Percentiles rank a stretch among this genome's conserved stretches.
phyloP scores from a whole-genome alignment of 2,797 vertebrate species.

The Xerus rutilus region DNA sequence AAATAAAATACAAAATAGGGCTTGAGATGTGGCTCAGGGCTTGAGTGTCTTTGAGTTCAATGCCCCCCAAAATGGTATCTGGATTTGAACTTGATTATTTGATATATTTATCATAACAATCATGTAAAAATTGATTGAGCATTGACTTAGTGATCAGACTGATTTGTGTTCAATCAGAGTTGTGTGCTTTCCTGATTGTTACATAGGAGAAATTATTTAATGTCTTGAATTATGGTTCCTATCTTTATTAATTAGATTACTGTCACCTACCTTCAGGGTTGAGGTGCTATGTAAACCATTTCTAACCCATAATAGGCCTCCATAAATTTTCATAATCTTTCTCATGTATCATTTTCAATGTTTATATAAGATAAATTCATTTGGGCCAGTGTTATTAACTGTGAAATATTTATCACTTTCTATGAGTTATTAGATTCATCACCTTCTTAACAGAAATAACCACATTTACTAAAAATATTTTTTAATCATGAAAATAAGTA shows the following conservation, averaged over 20 bases:
- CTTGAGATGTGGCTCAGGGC: too few species aligned
- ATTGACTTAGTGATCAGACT: neutral
- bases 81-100: neutral
- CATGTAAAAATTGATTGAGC: neutral
- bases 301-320: conserved; percentile 23
- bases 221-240: conserved; percentile 29
- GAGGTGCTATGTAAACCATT: neutral
- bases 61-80: neutral
- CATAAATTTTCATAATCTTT: neutral
- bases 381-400: neutral
- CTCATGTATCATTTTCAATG: neutral
- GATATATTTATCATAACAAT: neutral
- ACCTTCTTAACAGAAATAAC: conserved; percentile 22
- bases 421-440: conserved; percentile 4
- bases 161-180: neutral
- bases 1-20: too few species aligned
- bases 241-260: conserved; percentile 49
- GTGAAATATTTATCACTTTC: conserved; percentile 28
- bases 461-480: neutral
- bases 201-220: neutral
- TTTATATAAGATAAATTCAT: conserved; percentile 53
- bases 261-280: neutral
- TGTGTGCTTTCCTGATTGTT: conserved; percentile 13
- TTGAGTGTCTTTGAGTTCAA: too few species aligned
- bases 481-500: neutral